Evolutionary conservation across 2,888 invertebrate genomes (phyloP), one percentile per base, ranked within the genome.

Genomic region (Buathra laborator): DNA sequence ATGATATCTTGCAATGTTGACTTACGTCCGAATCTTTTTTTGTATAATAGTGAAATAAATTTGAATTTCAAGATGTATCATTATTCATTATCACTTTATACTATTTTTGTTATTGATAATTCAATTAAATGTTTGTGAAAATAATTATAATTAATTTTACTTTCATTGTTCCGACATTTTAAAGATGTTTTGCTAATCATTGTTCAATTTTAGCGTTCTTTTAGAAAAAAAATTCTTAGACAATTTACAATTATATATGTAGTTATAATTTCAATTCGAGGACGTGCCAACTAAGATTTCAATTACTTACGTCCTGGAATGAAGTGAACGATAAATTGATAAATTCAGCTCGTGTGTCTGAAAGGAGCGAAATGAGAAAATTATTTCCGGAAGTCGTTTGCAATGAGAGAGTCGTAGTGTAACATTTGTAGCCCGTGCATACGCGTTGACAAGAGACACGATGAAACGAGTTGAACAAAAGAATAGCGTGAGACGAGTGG

Each of bases 401-500:
- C 43, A 19, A 74, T 64, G 71, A 81, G 56, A 19, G 10, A 67
- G 59, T 29, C 10, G 12, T 68, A 48, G 62, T 29, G 67, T 44
- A 37, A 56, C 64, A 32, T 19, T 12, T 24, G 46, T 29, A n/a
- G 53, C 32, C 1, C 32, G 56, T 19, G 5, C n/a, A 43, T 68
- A 59, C 37, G 56, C 66, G 32, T 32, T 29, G 43, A 68, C 43
- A 67, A 37, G 48, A 44, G 51, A 51, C 56, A n/a, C 19, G 19
- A 56, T n/a, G 9, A 16, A 80, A 62, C 24, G 71, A 80, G 66
- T 32, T 14, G 37, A 44, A 76, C 64, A 71, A 76, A 76, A 71
- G 84, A 84, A 72, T 62, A 64, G 76, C n/a, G 76, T 32, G 46
- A 66, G 76, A 72, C n/a, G 44, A 66, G 79, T 44, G 74, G 2